Percentiles rank a stretch among this genome's conserved stretches.
Evolutionary conservation across 2,888 invertebrate species (phyloP).

Genomic region (Athrips mouffetella): DNA sequence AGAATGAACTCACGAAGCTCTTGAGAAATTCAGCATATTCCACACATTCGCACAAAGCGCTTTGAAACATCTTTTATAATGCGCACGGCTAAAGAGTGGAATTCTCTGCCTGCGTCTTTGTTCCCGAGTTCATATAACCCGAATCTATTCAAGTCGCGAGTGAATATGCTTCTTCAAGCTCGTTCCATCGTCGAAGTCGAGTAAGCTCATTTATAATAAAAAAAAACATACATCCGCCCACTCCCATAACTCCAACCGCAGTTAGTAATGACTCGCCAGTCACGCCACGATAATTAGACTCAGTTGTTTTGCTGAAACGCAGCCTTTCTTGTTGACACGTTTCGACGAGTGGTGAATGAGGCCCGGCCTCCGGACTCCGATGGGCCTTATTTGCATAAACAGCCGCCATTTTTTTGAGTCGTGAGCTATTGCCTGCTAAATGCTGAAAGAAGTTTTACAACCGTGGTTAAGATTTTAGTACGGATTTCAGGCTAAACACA

Average conservation of each 20-base stretch:
- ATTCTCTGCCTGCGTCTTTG: too few relatives aligned
- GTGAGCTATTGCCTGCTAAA: background rate
- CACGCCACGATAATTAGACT: slow-evolving; percentile 26
- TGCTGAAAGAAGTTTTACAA: background rate
- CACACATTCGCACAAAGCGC: too few relatives aligned
- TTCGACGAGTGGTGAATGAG: slow-evolving; percentile 20
- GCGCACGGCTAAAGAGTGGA: too few relatives aligned
- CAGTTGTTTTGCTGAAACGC: slow-evolving; percentile 21
- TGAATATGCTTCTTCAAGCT: too few relatives aligned
- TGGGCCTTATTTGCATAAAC: slow-evolving; percentile 7
- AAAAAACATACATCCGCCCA: background rate
- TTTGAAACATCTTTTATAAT: too few relatives aligned
- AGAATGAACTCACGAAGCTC: too few relatives aligned
- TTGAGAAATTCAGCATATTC: too few relatives aligned
- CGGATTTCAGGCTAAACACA: too few relatives aligned
- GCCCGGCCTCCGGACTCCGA: background rate
- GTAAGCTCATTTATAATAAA: background rate
- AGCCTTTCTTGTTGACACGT: slow-evolving; percentile 28
- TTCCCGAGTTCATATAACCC: too few relatives aligned
- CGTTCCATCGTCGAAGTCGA: too few relatives aligned
- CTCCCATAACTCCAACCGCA: slow-evolving; percentile 5
- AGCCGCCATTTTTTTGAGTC: background rate
- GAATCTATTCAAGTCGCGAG: too few relatives aligned
- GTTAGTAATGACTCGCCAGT: slow-evolving; percentile 21
- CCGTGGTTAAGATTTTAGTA: too few relatives aligned